Evolutionary conservation across 2,888 invertebrate genomes (phyloP), one percentile per base, ranked within the genome.

Genomic region (Gastrophysa polygoni): DNA sequence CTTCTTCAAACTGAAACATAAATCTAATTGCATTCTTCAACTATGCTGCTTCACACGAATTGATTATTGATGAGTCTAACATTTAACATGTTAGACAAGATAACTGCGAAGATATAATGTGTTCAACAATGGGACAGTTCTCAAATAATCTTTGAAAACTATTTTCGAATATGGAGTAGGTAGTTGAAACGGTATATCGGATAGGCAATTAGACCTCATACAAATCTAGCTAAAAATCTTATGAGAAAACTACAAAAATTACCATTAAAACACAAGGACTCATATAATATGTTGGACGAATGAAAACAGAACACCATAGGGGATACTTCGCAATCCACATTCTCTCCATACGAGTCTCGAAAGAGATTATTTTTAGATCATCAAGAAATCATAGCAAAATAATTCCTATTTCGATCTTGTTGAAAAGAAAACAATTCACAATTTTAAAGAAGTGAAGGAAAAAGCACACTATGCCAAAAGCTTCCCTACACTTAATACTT

Each of bases 271-370:
- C 32, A 21, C n/a, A 32, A 48, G 32, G 62, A 60, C 54, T 57
- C 51, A 56, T 50, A n/a, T n/a, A 61, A 18, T 38, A 14, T 54
- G 32, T 43, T 58, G 57, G 55, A 55, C 57, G 60, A 61, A 64
- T 48, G 57, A 59, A 63, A 60, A 63, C 64, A 57, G 61, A 64
- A 59, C 57, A 66, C 66, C 58, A 63, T 62, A 60, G 60, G 60
- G 57, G 48, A 65, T 58, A 60, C 57, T 60, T 57, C 57, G 59
- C 52, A 59, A 46, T 66, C 61, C 63, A 64, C 58, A 61, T 62
- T 67, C 61, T 57, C 57, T 61, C 58, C 20, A 61, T 54, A 61
- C 57, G 55, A 54, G 50, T 46, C 58, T 54, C 47, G n/a, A 58
- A 32, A 62, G 57, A 8, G 14, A 49, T 28, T 16, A 20, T 47